Evolutionary conservation across 2,113 vertebrate species (phyloP).

Genomic region (Coryphaenoides rupestris): DNA sequence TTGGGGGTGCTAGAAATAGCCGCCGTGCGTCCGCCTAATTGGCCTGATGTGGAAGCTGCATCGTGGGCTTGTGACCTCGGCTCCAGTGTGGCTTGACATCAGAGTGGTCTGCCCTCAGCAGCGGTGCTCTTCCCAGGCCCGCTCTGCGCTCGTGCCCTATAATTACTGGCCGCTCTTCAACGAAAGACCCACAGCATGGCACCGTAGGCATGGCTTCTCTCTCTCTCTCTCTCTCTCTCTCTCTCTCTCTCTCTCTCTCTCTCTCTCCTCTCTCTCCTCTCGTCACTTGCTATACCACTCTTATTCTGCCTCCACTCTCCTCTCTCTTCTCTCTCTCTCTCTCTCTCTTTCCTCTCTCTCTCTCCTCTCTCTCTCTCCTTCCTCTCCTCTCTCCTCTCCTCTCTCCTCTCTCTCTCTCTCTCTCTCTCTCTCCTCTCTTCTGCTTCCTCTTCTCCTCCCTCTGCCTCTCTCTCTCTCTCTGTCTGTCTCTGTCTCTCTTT

Average conservation of each 20-base stretch:
- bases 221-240: background rate
- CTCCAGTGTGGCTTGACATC: slow-evolving; percentile 24
- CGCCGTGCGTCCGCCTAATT: no score
- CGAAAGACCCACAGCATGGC: slow-evolving; percentile 51
- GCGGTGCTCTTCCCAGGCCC: slow-evolving; percentile 43
- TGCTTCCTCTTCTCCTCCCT: no score
- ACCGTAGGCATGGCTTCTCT: slow-evolving; percentile 29
- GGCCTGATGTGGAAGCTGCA: no score
- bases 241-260: slow-evolving; percentile 2
- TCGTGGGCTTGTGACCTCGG: background rate
- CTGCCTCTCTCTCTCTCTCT: no score
- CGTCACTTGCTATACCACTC: background rate
- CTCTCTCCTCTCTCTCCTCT: background rate
- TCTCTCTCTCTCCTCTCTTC: no score
- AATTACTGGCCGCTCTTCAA: slow-evolving; percentile 62
- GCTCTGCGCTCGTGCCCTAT: slow-evolving; percentile 56
- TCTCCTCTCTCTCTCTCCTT: no score
- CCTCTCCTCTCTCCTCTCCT: slow-evolving; percentile 26
- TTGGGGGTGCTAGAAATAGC: no score
- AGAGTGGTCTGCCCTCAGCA: slow-evolving; percentile 48
- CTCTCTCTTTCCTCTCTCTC: no score
- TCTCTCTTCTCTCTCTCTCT: no score
- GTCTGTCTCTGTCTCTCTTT: no score
- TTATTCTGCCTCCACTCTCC: background rate
- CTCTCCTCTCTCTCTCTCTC: no score